A percentile compares a stretch with the other conserved stretches of the same genome.
Conservation (phyloP, 2,797 vertebrate genomes). For the Urosaurus nigricauda region DNA sequence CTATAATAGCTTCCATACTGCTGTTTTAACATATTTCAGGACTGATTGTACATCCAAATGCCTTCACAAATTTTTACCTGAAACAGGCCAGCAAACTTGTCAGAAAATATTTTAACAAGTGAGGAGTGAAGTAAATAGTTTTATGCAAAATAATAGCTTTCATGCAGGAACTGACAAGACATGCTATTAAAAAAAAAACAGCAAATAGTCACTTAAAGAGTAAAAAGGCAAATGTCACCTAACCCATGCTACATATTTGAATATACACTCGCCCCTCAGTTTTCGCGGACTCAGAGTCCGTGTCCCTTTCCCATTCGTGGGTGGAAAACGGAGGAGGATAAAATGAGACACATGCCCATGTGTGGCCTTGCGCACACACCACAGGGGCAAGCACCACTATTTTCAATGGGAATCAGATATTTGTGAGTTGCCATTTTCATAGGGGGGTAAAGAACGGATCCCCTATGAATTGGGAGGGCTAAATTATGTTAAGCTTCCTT, state of each 20-base stretch:
- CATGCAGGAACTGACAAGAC: constrained; percentile 71
- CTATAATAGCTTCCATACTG: constrained; percentile 31
- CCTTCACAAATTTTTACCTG: not conserved
- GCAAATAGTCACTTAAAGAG: constrained; percentile 18
- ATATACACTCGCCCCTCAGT: no score
- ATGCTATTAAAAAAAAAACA: constrained; percentile 50
- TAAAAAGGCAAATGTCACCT: constrained; percentile 46
- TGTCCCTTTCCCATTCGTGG: no score
- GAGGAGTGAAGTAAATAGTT: constrained; percentile 61
- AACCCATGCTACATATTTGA: not conserved
- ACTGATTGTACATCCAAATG: constrained; percentile 58
- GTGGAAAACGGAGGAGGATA: no score
- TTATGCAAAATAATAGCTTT: constrained; percentile 74
- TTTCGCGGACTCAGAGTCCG: no score
- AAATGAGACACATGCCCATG: no score
- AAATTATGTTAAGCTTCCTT: no score
- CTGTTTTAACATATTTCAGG: constrained; percentile 37
- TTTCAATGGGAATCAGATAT: no score
- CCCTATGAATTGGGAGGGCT: no score
- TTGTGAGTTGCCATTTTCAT: no score
- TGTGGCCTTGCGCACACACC: no score
- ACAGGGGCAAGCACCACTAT: no score
- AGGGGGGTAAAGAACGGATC: no score
- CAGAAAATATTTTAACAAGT: constrained; percentile 57
- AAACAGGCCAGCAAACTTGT: constrained; percentile 55